These are phyloP conservation scores for Channa striata DNA, from an alignment of 2,797 vertebrate species.

Conservation along the genomic window DNA sequence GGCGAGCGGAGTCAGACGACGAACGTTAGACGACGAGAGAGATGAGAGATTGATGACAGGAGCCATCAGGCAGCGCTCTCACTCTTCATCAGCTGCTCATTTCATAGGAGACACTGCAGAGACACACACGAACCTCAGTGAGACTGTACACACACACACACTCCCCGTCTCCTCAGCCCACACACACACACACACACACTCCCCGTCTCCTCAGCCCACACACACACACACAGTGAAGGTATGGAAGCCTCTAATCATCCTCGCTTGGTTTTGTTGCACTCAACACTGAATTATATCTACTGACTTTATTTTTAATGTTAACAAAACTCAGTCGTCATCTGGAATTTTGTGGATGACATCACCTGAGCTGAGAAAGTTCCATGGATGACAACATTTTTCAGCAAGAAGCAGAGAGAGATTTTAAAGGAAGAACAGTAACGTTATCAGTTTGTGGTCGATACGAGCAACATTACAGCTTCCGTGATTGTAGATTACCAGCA, in stretches of 20 bases:
- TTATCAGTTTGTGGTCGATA: not conserved
- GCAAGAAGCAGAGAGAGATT: too few species aligned
- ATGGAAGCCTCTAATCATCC: not conserved
- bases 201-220: not conserved
- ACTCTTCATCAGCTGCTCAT: slow-evolving; percentile 84
- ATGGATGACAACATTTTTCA: too few species aligned
- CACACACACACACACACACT: slow-evolving; percentile 18
- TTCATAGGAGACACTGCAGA: slow-evolving; percentile 69
- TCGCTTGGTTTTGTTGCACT: too few species aligned
- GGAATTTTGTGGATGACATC: too few species aligned
- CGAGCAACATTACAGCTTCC: not conserved
- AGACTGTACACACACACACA: slow-evolving; percentile 22
- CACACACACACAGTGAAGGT: not conserved
- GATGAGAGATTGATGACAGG: slow-evolving; percentile 85
- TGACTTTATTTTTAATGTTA: too few species aligned
- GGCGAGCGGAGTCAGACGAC: slow-evolving; percentile 57
- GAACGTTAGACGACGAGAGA: slow-evolving; percentile 58
- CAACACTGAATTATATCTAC: not conserved
- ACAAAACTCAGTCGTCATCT: too few species aligned
- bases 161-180: not conserved
- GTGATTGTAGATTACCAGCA: not conserved
- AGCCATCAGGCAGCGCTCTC: slow-evolving; percentile 69
- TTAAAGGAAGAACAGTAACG: too few species aligned
- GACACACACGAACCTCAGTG: slow-evolving; percentile 10
- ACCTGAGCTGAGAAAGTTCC: too few species aligned